Evolutionary conservation across 2,113 vertebrate genomes (phyloP).

Genomic region (Callaeas wilsoni): DNA sequence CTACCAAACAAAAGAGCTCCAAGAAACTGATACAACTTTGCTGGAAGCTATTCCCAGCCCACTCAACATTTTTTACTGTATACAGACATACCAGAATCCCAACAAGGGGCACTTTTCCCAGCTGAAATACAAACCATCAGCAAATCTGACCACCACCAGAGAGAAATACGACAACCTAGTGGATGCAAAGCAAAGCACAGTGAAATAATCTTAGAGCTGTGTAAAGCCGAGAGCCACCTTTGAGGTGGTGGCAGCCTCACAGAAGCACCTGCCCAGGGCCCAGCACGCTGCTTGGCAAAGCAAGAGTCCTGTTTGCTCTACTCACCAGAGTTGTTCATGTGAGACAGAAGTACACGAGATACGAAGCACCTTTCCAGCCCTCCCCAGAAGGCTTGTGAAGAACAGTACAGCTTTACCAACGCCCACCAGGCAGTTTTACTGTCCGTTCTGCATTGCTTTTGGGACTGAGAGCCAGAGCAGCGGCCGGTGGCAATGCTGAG

Average conservation of each 20-base stretch:
- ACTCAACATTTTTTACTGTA: conserved; percentile 57
- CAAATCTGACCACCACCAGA: conserved; percentile 72
- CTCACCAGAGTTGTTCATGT: background rate
- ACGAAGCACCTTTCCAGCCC: background rate
- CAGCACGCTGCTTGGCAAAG: background rate
- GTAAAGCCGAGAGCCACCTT: background rate
- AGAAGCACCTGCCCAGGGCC: background rate
- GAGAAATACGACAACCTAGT: conserved; percentile 67
- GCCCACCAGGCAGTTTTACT: background rate
- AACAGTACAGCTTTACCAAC: background rate
- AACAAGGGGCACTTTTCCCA: conserved; percentile 60
- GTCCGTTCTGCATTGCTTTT: background rate
- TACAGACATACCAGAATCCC: conserved; percentile 50
- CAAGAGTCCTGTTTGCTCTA: background rate
- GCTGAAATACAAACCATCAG: conserved; percentile 75
- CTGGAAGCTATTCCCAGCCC: conserved; percentile 47
- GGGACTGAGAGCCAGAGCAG: background rate
- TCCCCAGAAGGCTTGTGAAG: background rate
- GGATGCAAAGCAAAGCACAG: conserved; percentile 1
- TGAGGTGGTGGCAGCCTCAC: background rate
- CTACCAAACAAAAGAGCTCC: conserved; percentile 34
- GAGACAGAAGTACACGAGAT: background rate
- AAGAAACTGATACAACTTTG: conserved; percentile 34
- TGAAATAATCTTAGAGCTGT: background rate
- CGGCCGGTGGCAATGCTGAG: background rate